Evolutionary conservation across 2,113 vertebrate species (phyloP).

Genomic region (Semnopithecus entellus): DNA sequence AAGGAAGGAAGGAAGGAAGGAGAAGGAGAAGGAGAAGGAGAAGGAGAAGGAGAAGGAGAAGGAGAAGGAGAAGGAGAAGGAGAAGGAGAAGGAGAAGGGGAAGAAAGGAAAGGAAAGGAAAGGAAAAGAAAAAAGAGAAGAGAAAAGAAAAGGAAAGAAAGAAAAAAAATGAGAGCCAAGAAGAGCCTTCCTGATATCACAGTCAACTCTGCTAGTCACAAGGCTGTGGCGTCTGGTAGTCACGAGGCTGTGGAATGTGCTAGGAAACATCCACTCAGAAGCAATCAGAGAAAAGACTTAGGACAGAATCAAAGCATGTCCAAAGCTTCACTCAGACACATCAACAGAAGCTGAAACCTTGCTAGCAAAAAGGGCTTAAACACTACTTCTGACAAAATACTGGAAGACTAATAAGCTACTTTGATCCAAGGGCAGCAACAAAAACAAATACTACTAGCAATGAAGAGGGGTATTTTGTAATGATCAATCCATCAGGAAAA

Average conservation of each 20-base stretch:
- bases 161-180: not conserved
- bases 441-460: not conserved
- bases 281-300: not conserved
- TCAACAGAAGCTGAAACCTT: not conserved
- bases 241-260: not conserved
- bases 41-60: no score
- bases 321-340: not conserved
- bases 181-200: not conserved
- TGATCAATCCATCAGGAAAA: not conserved
- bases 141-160: no score
- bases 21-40: no score
- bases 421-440: not conserved
- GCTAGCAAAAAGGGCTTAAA: not conserved
- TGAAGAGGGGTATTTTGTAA: not conserved
- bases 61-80: no score
- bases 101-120: no score
- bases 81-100: no score
- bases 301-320: not conserved
- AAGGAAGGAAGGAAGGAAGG: no score
- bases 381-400: not conserved
- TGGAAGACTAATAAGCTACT: not conserved
- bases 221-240: not conserved
- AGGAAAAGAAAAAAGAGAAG: no score
- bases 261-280: not conserved
- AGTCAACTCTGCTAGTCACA: not conserved